Base-by-base conservation (phyloP, 2,113 vertebrate species). In the Gymnarchus niloticus region DNA sequence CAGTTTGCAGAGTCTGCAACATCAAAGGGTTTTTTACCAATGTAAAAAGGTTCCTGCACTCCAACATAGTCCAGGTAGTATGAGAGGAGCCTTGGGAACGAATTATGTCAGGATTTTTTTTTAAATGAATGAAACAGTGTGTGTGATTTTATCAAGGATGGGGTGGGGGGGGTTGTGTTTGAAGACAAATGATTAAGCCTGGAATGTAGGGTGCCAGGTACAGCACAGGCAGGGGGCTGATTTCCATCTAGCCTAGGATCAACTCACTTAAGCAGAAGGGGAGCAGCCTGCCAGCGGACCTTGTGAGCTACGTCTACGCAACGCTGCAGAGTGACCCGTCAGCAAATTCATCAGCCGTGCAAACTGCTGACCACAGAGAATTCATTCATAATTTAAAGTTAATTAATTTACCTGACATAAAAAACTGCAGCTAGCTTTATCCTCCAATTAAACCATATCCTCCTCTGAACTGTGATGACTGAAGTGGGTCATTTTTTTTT, bases 201-300 rank as follows among this genome's bases (percentile, higher is more conserved):
- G 73, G 76, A 85, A 85, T 80, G 73, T 37, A 83, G 33, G 21
- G 25, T 54, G 84, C 54, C 84, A 80, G 76, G 84, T 78, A 85
- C 41, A 10, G 5, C 12, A 6, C 3, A 19, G 65, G 3, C 10
- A 33, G 14, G n/a, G 14, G 1, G 0, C 33, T 73, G 65, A 73
- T 41, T 37, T 73, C 33, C 65, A 73, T 73, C 65, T 41, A 41
- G 19, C 14, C 33, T 37, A 33, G 0, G 14, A 73, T 73, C 65
- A 19, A 73, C 33, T 41, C 12, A 33, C 65, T 73, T 41, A 12
- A 73, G 65, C 61, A 33, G 28, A 69, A 2, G 12, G 28, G 3
- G 37, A 37, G 14, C 33, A 0, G 33, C 65, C 65, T 37, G 33
- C 28, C 14, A 4, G 28, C 2, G 65, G 5, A 73, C 14, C 65